Base-by-base conservation (phyloP, 2,113 vertebrate species). In the Albula glossodonta region DNA sequence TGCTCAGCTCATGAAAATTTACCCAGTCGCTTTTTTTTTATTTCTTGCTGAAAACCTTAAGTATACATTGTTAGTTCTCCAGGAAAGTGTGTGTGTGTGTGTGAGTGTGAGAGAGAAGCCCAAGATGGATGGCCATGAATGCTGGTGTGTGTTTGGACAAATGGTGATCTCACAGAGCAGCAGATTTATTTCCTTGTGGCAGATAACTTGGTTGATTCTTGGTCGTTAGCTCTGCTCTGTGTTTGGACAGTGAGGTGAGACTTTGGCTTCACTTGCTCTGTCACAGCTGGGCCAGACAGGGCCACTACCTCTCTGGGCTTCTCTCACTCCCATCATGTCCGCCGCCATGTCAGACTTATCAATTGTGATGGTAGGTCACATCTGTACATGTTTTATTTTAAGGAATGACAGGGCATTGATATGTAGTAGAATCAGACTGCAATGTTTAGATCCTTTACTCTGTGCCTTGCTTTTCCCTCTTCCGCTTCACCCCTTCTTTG, bases 241-340 rank as follows among this genome's bases (percentile, higher is more conserved):
- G 90, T 92, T 93, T 92, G 90, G 85, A 93, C 88, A 93, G 90
- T 53, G 19, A 84, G 88, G 84, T 86, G 79, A 87, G 77, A 51
- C 84, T 84, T 86, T 56, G 51, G 88, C 90, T 92, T 89, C 81
- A 89, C 87, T 51, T 77, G 87, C 86, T 77, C 83, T 86, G 92
- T 90, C 91, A 87, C 93, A 94, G 91, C 92, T 93, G 91, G 91
- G n/a, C 53, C 74, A 74, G 92, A 93, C 93, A 90, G 89, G 51
- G 66, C 89, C 89, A 89, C 86, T 86, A 77, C 85, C 84, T 19
- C 51, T 82, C 57, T 11, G 0, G 78, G 83, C 74, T 22, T 88
- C 86, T 83, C 53, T 51, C 50, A 31, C 22, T 83, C 87, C 10
- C 78, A 2, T 0, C 31, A 2, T 31, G 9, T 25, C 25, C 50